These are phyloP conservation scores for Drosophila punjabiensis DNA, from an alignment of 1,140 invertebrate genomes.

Conservation along the genomic window DNA sequence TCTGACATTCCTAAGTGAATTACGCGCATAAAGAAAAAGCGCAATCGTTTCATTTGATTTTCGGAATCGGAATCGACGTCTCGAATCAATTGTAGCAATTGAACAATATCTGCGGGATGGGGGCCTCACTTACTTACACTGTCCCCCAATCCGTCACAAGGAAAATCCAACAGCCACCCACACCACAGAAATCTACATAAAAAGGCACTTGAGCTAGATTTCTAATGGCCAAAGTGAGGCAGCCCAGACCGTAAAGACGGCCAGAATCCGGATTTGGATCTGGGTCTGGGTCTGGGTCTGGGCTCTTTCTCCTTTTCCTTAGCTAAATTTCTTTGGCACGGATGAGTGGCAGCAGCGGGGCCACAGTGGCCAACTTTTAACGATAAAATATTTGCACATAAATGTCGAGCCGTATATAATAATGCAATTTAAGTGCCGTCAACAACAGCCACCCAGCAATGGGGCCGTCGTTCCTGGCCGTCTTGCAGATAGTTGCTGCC, in stretches of 20 bases:
- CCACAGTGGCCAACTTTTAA: slow-evolving; percentile 62
- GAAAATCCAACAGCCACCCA: slow-evolving; percentile 3
- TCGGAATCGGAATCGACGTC: slow-evolving; percentile 22
- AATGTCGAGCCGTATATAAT: slow-evolving; percentile 81
- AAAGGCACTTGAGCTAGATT: slow-evolving; percentile 74
- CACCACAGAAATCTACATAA: slow-evolving; percentile 69
- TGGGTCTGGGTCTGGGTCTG: slow-evolving; percentile 20
- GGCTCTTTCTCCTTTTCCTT: slow-evolving; percentile 9
- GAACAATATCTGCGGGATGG: slow-evolving; percentile 55
- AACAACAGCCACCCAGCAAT: slow-evolving; percentile 29
- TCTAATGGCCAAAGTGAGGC: slow-evolving; percentile 36
- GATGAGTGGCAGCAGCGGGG: slow-evolving; percentile 45
- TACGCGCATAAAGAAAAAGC: slow-evolving; percentile 58
- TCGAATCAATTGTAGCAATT: slow-evolving; percentile 78
- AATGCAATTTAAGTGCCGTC: slow-evolving; percentile 73
- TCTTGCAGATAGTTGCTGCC: slow-evolving; percentile 54
- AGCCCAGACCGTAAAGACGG: slow-evolving; percentile 36
- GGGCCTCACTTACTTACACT: background rate
- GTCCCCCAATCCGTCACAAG: slow-evolving; percentile 10
- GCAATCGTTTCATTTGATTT: slow-evolving; percentile 75
- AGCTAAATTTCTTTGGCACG: slow-evolving; percentile 37
- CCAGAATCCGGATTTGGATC: slow-evolving; percentile 23
- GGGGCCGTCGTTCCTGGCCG: slow-evolving; percentile 12
- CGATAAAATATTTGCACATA: slow-evolving; percentile 83
- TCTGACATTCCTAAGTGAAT: slow-evolving; percentile 53